phyloP scores from a whole-genome alignment of 35 echinoderm and acorn worm genomes.

The Amphiura filiformis region DNA sequence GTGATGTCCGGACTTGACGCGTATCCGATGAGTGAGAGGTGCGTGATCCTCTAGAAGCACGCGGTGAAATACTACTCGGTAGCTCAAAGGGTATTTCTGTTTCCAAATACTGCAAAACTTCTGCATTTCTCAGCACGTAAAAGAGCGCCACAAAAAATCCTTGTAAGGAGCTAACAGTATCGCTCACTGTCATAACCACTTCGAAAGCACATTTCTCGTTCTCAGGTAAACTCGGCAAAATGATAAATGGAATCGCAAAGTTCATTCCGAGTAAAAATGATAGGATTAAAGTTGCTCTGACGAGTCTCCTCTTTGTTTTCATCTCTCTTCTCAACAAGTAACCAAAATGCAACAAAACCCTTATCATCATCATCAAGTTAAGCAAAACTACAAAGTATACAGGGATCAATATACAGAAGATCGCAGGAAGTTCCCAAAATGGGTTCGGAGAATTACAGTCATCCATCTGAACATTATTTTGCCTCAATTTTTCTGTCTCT shows the following conservation, averaged over 20 bases:
- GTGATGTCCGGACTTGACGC: too few relatives aligned
- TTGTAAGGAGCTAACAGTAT: background rate
- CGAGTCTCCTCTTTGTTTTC: background rate
- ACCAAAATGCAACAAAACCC: background rate
- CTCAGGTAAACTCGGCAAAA: background rate
- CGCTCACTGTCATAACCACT: background rate
- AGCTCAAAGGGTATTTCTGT: too few relatives aligned
- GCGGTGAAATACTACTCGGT: too few relatives aligned
- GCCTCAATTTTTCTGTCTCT: background rate
- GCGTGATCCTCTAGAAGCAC: too few relatives aligned
- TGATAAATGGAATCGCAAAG: background rate
- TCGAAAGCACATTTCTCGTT: background rate
- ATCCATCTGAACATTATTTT: too few relatives aligned
- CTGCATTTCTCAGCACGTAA: background rate
- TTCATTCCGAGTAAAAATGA: conserved; percentile 4
- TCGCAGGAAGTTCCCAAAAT: background rate
- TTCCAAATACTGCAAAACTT: background rate
- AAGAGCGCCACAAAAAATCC: background rate
- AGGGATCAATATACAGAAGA: background rate
- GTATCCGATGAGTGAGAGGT: too few relatives aligned
- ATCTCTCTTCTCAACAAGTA: background rate
- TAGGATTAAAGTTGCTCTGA: background rate
- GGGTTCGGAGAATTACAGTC: background rate
- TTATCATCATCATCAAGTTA: background rate
- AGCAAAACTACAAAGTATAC: background rate